Evolutionary conservation across 2,797 vertebrate genomes (phyloP), one percentile per base, ranked within the genome.

Genomic region (Anguilla pacifica): DNA sequence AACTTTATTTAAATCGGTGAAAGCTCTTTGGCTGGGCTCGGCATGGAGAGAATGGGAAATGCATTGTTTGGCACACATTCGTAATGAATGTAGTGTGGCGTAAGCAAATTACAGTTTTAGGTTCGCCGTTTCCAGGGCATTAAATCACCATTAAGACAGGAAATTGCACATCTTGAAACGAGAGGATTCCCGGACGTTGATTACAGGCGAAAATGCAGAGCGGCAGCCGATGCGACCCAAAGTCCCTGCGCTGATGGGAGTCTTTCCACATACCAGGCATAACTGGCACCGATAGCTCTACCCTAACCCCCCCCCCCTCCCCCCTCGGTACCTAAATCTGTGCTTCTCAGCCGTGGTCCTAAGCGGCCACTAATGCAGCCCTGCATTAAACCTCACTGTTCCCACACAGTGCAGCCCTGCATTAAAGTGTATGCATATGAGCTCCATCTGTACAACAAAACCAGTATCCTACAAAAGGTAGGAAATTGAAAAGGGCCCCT

Each of bases 81-180:
- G 90, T 95, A 94, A 95, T 95, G 92, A 95, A 92, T 92, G 90
- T 88, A 92, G 91, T 92, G 92, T 91, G 92, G 92, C 87, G 31
- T 89, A 87, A 85, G 92, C 92, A 95, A 95, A 95, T 95, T 92
- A 93, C 89, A 92, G 91, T 90, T 87, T 90, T 93, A 89, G 92
- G 94, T 81, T 90, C 92, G 90, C 88, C 91, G 90, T 93, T 94
- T 95, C 92, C 92, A 92, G 93, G 95, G 93, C 91, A 93, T 94
- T 94, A 94, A 92, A 89, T 91, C 91, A 92, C 91, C 95, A 95
- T 95, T 95, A 94, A 92, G 92, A 88, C 84, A 88, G 93, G 91
- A 94, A 95, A 96, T 94, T 92, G 90, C 92, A 91, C 90, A 90
- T 90, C 79, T 51, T 89, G 79, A 93, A 93, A 94, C 94, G 74